phyloP scores from a whole-genome alignment of 2,797 vertebrate species.

The Lerista edwardsae region DNA sequence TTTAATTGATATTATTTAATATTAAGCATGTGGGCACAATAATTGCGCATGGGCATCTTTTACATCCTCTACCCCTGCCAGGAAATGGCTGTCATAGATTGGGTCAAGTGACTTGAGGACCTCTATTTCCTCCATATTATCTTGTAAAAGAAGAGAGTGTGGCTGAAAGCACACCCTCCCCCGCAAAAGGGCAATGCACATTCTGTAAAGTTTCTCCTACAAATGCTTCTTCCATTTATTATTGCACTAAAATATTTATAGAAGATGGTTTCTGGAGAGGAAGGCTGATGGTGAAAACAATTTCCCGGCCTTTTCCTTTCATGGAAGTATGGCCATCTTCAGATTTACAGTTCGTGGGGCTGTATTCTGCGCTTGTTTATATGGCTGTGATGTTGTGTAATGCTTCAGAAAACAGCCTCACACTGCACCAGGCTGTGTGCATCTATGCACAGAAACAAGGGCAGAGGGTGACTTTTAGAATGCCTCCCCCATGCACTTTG shows the following conservation, averaged over 20 bases:
- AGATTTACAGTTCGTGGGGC: slow-evolving; percentile 61
- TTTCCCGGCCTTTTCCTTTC: slow-evolving; percentile 54
- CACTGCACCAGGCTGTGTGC: slow-evolving; percentile 51
- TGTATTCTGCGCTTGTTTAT: slow-evolving; percentile 65
- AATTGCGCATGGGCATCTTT: too few relatives aligned
- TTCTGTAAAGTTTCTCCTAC: neutral
- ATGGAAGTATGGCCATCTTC: slow-evolving; percentile 61
- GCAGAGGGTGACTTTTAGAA: slow-evolving; percentile 53
- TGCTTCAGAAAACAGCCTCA: slow-evolving; percentile 33
- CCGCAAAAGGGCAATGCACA: neutral
- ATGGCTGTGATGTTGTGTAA: slow-evolving; percentile 66
- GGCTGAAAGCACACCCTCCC: slow-evolving; percentile 15
- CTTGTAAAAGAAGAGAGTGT: neutral
- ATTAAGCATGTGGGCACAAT: too few relatives aligned
- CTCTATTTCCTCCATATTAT: rapidly evolving
- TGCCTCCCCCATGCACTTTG: slow-evolving; percentile 56
- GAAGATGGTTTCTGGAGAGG: slow-evolving; percentile 55
- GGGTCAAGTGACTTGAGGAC: neutral
- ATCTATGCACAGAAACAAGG: slow-evolving; percentile 47
- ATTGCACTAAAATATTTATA: slow-evolving; percentile 63
- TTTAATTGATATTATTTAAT: too few relatives aligned
- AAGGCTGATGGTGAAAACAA: slow-evolving; percentile 58
- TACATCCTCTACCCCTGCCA: too few relatives aligned
- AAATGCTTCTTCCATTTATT: slow-evolving; percentile 40
- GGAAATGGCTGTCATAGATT: neutral